Evolutionary conservation across 2,888 invertebrate genomes (phyloP).

Genomic region (Sepioteuthis lessoniana): DNA sequence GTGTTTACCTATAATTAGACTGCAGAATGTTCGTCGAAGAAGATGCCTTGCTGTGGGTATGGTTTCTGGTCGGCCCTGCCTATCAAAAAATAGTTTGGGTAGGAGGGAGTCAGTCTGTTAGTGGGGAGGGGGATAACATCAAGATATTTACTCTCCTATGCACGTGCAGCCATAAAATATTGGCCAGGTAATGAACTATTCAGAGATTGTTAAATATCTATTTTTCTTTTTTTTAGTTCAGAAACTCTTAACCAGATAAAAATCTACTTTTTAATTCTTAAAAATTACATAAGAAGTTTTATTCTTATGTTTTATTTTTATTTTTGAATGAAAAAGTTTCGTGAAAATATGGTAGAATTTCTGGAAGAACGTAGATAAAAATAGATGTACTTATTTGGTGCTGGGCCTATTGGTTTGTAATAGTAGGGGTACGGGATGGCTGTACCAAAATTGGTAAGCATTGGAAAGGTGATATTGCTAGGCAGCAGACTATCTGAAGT

Average conservation of each 20-base stretch:
- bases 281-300: not conserved
- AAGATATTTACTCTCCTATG: not conserved
- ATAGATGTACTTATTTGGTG: slow-evolving; percentile 10
- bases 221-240: not conserved
- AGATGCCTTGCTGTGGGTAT: slow-evolving; percentile 14
- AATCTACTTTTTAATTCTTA: not conserved
- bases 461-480: not conserved
- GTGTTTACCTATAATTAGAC: slow-evolving; percentile 43
- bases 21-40: slow-evolving; percentile 25
- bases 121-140: not conserved
- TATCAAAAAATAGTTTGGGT: not conserved
- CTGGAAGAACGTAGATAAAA: not conserved
- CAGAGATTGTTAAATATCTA: not conserved
- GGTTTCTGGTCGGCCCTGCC: not conserved
- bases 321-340: not conserved
- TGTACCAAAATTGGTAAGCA: not conserved
- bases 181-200: not conserved
- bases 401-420: not conserved
- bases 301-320: too few relatives aligned
- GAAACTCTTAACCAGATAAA: not conserved
- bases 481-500: slow-evolving; percentile 1
- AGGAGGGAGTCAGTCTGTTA: not conserved
- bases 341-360: not conserved
- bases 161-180: not conserved
- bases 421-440: not conserved